Base-by-base conservation (phyloP, 1,140 invertebrate species). In the Copidosoma floridanum region DNA sequence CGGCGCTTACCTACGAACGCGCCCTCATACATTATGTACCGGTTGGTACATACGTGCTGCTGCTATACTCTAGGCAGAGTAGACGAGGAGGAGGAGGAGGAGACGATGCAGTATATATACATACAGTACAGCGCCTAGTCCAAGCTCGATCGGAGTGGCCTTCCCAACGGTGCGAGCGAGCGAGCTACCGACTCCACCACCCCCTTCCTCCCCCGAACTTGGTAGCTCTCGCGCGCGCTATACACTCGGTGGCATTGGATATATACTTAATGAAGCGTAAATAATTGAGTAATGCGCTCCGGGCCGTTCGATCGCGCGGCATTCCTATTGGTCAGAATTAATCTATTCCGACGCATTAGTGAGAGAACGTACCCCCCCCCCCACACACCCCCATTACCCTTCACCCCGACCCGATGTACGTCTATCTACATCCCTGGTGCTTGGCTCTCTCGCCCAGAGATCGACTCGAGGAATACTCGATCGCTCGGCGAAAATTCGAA, bases 221-320 rank as follows among this genome's bases (percentile, higher is more conserved):
- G n/a, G n/a, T n/a, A n/a, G n/a, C n/a, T n/a, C n/a, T n/a, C 65
- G 65, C 66, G 68, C 67, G 71, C 71, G 69, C 65, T 74, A n/a
- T n/a, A 76, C 71, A 72, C 72, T 74, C 75, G 69, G 68, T 75
- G 73, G 76, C 75, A 79, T 79, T 79, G 77, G 77, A 79, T 80
- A 78, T 79, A 80, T 80, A 79, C 78, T 79, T 80, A 79, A 80
- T 80, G 78, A 80, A 80, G 77, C 77, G 71, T 80, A 80, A 80
- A 80, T 80, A 80, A 80, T 80, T 79, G 78, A 80, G 78, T 80
- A 80, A 80, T 80, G 77, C 78, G 78, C 77, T 78, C 71, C 76
- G 73, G 74, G 76, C 74, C 72, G 72, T 76, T 79, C 78, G 77
- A 79, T 79, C 77, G 38, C 54, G 74, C 61, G 74, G 61, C 68